Base-by-base conservation (phyloP, 2,113 vertebrate species). In the Alethe diademata region DNA sequence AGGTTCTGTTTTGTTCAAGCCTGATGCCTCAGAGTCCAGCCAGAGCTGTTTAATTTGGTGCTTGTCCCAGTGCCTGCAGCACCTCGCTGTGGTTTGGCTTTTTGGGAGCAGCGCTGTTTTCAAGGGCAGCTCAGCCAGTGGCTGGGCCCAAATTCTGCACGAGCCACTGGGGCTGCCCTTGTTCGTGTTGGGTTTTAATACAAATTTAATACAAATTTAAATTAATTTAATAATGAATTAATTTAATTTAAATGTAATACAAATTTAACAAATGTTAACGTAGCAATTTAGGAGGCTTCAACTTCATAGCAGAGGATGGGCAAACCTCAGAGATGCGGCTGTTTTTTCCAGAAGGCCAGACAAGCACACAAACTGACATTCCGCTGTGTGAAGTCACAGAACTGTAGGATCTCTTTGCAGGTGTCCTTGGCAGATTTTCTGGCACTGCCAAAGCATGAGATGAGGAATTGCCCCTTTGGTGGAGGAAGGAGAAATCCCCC, bases 351-450 rank as follows among this genome's bases (percentile, higher is more conserved):
- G 40, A 40, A 40, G 38, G 40, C 40, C 5, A 42, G 62, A 24
- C 51, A 45, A 50, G 18, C 2, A 0, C 19, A 4, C 12, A 18
- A 72, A 24, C 35, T 38, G 60, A 2, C n/a, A 0, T 22, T 42
- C 33, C 57, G 38, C 3, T 19, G 6, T 6, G 23, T 10, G 5
- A 19, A 51, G 56, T 24, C 53, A 28, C 42, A 50, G 1, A 88
- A 8, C 38, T 42, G 14, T 8, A 35, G 56, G 14, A 50, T 74
- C 35, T 47, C 7, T 29, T 57, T 47, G 20, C 60, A 74, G 25
- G 25, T 50, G 78, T 48, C 69, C 40, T 10, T 60, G 57, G 70
- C 60, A 75, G 73, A 1, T 7, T 51, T 51, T 88, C 42, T 15
- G 25, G 26, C 28, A 7, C 57, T 86, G 72, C 20, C 57, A 54